A percentile compares a stretch with the other conserved stretches of the same genome.
These are phyloP conservation scores for Hemicrepidius hirtus DNA, from an alignment of 2,888 invertebrate species.

Conservation along the genomic window DNA sequence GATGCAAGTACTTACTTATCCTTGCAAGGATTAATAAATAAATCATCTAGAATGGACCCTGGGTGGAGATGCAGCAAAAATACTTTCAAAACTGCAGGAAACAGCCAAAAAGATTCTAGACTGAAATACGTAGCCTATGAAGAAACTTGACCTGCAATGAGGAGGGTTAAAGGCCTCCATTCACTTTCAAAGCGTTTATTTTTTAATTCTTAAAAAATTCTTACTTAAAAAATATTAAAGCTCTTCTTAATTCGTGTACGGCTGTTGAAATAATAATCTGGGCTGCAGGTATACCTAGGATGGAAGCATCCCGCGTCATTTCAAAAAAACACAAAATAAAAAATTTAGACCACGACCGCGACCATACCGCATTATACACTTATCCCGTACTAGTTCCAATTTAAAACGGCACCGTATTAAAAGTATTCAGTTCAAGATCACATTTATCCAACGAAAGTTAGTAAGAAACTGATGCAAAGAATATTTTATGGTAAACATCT, in stretches of 20 bases:
- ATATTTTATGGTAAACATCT: slow-evolving; percentile 47
- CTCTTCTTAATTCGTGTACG: slow-evolving; percentile 72
- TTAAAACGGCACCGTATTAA: background rate
- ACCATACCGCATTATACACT: background rate
- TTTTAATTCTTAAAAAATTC: slow-evolving; percentile 63
- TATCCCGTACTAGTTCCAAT: background rate
- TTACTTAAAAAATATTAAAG: slow-evolving; percentile 74
- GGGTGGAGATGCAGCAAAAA: too few relatives aligned
- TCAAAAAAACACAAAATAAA: slow-evolving; percentile 19
- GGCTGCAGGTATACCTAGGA: slow-evolving; percentile 72
- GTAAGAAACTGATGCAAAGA: slow-evolving; percentile 36
- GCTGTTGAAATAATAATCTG: slow-evolving; percentile 74
- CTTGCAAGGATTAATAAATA: too few relatives aligned
- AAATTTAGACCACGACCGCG: background rate
- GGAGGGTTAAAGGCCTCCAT: too few relatives aligned
- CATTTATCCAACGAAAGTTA: slow-evolving; percentile 33
- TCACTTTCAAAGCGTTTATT: too few relatives aligned
- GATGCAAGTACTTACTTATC: too few relatives aligned
- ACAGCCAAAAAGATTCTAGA: too few relatives aligned
- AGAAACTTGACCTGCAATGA: too few relatives aligned
- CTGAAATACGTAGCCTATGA: too few relatives aligned
- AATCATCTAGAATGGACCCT: too few relatives aligned
- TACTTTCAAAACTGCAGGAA: too few relatives aligned
- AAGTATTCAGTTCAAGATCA: background rate
- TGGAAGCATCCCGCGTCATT: slow-evolving; percentile 66